Base-by-base conservation (phyloP, 2,888 invertebrate genomes). In the Gortyna flavago region DNA sequence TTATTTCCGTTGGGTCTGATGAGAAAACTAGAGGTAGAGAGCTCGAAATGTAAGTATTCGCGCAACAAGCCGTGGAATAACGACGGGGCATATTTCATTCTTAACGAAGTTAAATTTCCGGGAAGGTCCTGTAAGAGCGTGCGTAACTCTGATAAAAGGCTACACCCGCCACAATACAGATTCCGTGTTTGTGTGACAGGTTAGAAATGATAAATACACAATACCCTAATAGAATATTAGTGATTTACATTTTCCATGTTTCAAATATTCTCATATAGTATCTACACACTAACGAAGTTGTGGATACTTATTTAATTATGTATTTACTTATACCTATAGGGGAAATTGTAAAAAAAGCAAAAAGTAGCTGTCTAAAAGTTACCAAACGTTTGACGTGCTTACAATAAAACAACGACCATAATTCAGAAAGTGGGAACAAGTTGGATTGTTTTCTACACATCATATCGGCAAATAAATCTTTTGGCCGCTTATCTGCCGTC, bases 31-130 rank as follows among this genome's bases (percentile, higher is more conserved):
- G 96, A 95, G 95, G 95, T 95, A 93, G 95, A 93, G 93, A 95
- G 93, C 95, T 95, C 93, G 93, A 93, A 95, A 95, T 95, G 96
- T 95, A 96, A 95, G 95, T 95, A 94, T 95, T 94, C 95, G 95
- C 93, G 95, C 95, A 96, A 96, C 96, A 96, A 96, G 95, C 95
- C 95, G 94, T 94, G 94, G 95, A 94, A 94, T 96, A 96, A 96
- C 96, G 96, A 94, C 93, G 94, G 94, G 94, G 93, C 95, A 96
- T 96, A 96, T 96, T 96, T 96, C 96, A 96, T 96, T 95, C 96
- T 96, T 96, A 96, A 96, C 96, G 95, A 96, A 96, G 95, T 96
- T 95, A 96, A 96, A 96, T 96, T 96, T 96, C 95, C 96, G 95
- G 95, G 93, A 93, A 93, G 94, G 94, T 93, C 93, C 95, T 94